Base-by-base conservation (phyloP, 2,797 vertebrate species). In the Silurus aristotelis region DNA sequence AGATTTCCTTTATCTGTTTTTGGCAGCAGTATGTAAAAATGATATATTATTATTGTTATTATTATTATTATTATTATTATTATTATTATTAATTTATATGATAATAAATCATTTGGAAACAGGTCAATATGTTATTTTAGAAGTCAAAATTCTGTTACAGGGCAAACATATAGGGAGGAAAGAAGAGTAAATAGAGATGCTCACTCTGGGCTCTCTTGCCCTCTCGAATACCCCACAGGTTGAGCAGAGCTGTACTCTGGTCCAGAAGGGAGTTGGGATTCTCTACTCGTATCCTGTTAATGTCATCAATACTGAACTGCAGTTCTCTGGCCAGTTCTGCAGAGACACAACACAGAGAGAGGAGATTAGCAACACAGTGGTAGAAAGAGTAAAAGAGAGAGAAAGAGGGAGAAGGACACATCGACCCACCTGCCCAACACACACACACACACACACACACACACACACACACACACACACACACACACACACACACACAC, bases 191-290 rank as follows among this genome's bases (percentile, higher is more conserved):
- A 56, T n/a, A 67, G 58, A n/a, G 94, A 76, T 84, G 95, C 98
- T 95, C 91, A 99, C 98, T 96, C 89, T 97, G 98, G 84, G 96
- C 93, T 0, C 92, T 91, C 91, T 96, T 95, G 89, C 97, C 97
- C 90, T 99, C 97, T 0, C 97, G 95, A 89, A 93, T 90, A 89
- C 94, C 95, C 98, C 98, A 99, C 88, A 98, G 95, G 91, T 95
- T 98, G 86, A 99, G 94, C 82, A 99, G 92, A 46, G 97, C 96
- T 0, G 95, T 89, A 71, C 98, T 99, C 92, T 99, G 98, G 89
- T 99, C 98, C 93, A 98, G 90, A 73, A 99, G 93, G 2, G 98
- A 99, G 92, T 99, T 99, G 68, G 98, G 98, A 90, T 99, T 98
- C 92, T 99, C 98, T 55, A 98, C 97, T 0, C 98, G 96, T 92